Percentiles rank a stretch among this genome's conserved stretches.
These are phyloP conservation scores for Spilarctia lutea DNA, from an alignment of 2,888 invertebrate species.

Conservation along the genomic window DNA sequence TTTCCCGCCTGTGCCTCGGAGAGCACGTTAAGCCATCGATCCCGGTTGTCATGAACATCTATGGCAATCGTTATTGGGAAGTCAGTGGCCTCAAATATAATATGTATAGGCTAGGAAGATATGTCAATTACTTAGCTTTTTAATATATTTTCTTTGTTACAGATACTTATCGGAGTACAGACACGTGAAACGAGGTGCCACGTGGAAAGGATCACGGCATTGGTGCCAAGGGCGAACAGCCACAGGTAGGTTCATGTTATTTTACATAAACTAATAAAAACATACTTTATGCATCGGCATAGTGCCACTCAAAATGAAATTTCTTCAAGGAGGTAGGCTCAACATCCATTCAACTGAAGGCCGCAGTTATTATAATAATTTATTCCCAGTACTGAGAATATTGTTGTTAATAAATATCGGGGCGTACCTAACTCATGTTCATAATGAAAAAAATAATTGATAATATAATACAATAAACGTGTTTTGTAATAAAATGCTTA, in stretches of 20 bases:
- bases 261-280: no score
- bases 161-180: constrained; percentile 98
- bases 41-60: no score
- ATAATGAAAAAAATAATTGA: not conserved
- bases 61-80: no score
- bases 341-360: not conserved
- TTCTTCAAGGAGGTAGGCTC: not conserved
- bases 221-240: constrained; percentile 92
- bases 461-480: not conserved
- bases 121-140: not conserved
- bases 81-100: no score
- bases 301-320: not conserved
- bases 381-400: not conserved
- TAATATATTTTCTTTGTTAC: constrained; percentile 16
- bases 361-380: not conserved
- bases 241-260: constrained; percentile 75
- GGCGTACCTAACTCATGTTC: not conserved
- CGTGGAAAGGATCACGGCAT: constrained; percentile 95
- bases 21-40: no score
- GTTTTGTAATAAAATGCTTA: not conserved
- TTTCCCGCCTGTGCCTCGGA: no score
- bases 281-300: not conserved
- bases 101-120: no score
- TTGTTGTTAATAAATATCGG: not conserved
- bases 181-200: constrained; percentile 98